Evolutionary conservation across 2,888 invertebrate species (phyloP), one percentile per base, ranked within the genome.

Genomic region (Lasioglossum vierecki): DNA sequence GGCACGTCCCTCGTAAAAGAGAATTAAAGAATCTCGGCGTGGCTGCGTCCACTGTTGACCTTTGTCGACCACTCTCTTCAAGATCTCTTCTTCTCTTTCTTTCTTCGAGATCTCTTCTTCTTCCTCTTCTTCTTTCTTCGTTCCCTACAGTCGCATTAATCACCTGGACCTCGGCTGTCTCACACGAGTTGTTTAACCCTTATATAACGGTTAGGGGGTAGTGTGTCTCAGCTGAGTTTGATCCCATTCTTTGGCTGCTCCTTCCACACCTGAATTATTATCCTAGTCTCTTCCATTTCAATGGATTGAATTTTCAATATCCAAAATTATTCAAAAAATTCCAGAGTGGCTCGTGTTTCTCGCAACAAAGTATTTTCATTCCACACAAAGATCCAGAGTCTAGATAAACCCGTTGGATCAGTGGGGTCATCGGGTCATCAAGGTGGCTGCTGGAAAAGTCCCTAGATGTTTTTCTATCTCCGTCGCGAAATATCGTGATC

Each of bases 1-100:
- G 73, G 74, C 74, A 63, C 41, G 66, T 41, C 41, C 46, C 82
- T 86, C 84, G 73, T 84, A 78, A 80, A 83, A 73, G 46, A 44
- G 75, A 82, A 82, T 86, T 66, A 68, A 82, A 57, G 74, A 63
- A 85, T 76, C 49, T 22, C 72, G 44, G 26, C 71, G 30, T 60
- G 39, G 53, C 30, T 49, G 60, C 57, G 30, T 35, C 35, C 46
- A 18, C 26, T 44, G 5, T 35, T 30, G 26, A 63, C 60, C 60
- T 26, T 30, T 15, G 15, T 49, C 46, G 26, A 30, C 60, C 60
- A 63, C 26, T 15, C 30, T 4, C 26, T 30, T 30, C 60, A 30
- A 30, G 30, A 63, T 63, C 60, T 63, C 60, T 4, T 15, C 13
- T 30, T 63, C 26, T 30, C 30, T 15, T 60, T 63, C 30, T 15